Evolutionary conservation across 2,797 vertebrate species (phyloP).

Genomic region (Sebastes goodei): DNA sequence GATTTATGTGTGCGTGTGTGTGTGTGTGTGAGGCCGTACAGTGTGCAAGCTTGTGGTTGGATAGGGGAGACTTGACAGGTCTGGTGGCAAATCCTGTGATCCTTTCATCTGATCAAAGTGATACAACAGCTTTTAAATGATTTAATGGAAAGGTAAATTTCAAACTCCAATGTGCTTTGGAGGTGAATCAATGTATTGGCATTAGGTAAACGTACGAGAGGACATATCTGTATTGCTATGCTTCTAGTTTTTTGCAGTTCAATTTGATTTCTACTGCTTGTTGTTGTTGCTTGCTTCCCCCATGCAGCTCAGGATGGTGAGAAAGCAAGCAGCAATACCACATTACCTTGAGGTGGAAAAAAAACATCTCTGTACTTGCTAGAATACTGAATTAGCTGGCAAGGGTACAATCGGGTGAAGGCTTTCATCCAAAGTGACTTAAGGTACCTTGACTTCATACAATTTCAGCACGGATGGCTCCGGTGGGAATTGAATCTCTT

Average conservation of each 20-base stretch:
- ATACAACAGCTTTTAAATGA: conserved; percentile 82
- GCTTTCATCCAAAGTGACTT: conserved; percentile 41
- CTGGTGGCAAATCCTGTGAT: conserved; percentile 81
- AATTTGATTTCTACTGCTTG: not conserved
- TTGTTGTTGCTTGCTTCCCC: not conserved
- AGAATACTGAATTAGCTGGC: conserved; percentile 27
- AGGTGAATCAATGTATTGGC: conserved; percentile 16
- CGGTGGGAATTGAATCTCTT: conserved; percentile 20
- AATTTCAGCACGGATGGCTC: conserved; percentile 34
- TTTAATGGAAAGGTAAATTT: conserved; percentile 73
- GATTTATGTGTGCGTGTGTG: conserved; percentile 65
- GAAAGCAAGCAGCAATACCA: conserved; percentile 6
- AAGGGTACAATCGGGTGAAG: conserved; percentile 22
- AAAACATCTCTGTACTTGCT: conserved; percentile 6
- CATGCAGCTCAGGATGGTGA: not conserved
- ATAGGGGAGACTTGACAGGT: conserved; percentile 63
- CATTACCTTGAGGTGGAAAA: conserved; percentile 8
- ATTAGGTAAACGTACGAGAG: not conserved
- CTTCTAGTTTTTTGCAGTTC: not conserved
- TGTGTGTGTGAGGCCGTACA: conserved; percentile 35
- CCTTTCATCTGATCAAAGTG: conserved; percentile 83
- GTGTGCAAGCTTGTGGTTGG: conserved; percentile 48
- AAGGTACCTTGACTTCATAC: conserved; percentile 23
- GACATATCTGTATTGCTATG: not conserved
- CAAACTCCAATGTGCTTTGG: conserved; percentile 51